Conservation (phyloP, 1,140 invertebrate species). For the Megalopta genalis region DNA sequence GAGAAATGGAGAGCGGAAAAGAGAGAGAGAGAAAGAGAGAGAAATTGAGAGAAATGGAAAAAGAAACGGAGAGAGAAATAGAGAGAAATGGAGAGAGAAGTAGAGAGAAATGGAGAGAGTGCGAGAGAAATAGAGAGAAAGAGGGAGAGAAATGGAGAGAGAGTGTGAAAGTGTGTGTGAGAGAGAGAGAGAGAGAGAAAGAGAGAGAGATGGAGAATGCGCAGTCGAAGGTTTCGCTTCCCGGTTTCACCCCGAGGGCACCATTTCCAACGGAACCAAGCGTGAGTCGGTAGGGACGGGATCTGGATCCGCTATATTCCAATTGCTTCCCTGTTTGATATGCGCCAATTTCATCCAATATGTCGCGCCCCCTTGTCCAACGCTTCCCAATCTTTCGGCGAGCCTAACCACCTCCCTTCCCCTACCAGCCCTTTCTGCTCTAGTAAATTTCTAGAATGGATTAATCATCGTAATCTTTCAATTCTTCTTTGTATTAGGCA, state of each 20-base stretch:
- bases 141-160: not conserved
- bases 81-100: too few species aligned
- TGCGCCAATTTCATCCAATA: slow-evolving; percentile 74
- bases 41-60: too few species aligned
- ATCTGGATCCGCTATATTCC: slow-evolving; percentile 68
- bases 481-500: too few species aligned
- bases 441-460: too few species aligned
- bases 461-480: too few species aligned
- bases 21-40: too few species aligned
- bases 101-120: too few species aligned
- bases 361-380: slow-evolving; percentile 66
- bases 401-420: not conserved
- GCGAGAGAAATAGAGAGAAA: too few species aligned
- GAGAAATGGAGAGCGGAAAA: too few species aligned
- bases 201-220: slow-evolving; percentile 52
- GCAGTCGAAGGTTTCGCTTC: slow-evolving; percentile 64
- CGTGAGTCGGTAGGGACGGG: slow-evolving; percentile 50
- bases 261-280: slow-evolving; percentile 65
- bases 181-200: slow-evolving; percentile 1
- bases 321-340: slow-evolving; percentile 72
- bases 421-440: not conserved
- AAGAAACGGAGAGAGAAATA: too few species aligned
- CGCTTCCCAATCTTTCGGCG: slow-evolving; percentile 38
- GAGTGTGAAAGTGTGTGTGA: slow-evolving; percentile 32
- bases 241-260: slow-evolving; percentile 64